These are phyloP conservation scores for Lithophane leautieri DNA, from an alignment of 2,888 invertebrate genomes.

Conservation along the genomic window DNA sequence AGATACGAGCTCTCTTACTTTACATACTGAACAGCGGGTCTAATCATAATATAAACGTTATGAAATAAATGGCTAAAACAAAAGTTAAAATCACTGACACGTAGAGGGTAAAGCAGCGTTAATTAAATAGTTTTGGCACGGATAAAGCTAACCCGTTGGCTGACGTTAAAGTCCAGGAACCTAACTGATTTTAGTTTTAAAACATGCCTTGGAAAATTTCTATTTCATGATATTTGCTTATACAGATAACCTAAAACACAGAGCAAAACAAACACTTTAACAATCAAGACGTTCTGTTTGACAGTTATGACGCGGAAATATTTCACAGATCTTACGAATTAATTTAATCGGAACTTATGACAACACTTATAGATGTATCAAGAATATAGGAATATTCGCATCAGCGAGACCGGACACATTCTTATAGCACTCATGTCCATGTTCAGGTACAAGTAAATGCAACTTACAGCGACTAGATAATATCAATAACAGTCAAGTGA, in stretches of 20 bases:
- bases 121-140: conserved; percentile 57
- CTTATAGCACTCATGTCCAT: background rate
- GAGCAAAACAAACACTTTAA: conserved; percentile 8
- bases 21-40: conserved; percentile 49
- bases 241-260: conserved; percentile 19
- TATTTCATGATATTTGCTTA: conserved; percentile 37
- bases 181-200: conserved; percentile 24
- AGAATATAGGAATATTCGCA: too few species aligned
- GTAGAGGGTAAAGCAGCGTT: conserved; percentile 25
- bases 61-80: conserved; percentile 36
- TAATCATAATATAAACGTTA: conserved; percentile 35
- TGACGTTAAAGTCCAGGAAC: conserved; percentile 26
- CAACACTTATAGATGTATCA: conserved; percentile 66
- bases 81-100: conserved; percentile 39
- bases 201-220: conserved; percentile 13
- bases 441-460: background rate
- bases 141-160: conserved; percentile 37
- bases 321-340: conserved; percentile 45
- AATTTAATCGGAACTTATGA: conserved; percentile 59
- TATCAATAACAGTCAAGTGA: conserved; percentile 10
- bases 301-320: conserved; percentile 24
- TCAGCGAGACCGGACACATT: conserved; percentile 64
- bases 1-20: conserved; percentile 69
- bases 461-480: background rate
- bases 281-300: conserved; percentile 34